Base-by-base conservation (phyloP, 2,888 invertebrate genomes). In the Junonia oenone region DNA sequence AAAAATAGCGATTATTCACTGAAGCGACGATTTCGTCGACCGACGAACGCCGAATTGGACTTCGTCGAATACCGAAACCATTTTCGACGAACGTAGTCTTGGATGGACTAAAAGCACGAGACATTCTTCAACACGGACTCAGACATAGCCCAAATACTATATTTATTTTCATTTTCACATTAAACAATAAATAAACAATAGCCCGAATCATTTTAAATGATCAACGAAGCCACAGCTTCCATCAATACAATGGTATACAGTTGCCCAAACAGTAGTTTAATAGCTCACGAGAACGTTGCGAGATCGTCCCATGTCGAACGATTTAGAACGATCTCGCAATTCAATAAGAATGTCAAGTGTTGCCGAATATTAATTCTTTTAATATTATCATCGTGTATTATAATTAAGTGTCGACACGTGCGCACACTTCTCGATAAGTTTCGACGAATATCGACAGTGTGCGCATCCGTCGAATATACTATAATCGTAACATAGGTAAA, bases 311-410 rank as follows among this genome's bases (percentile, higher is more conserved):
- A 57, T 55, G 29, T 59, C 53, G 56, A 60, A 64, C 2, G 22
- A 14, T 14, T 8, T 66, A 59, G 31, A 33, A 33, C 31, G 31
- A n/a, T 33, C 11, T 33, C 73, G 72, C 72, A 75, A 74, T 75
- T 63, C 54, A 61, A 58, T 76, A 77, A 73, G 87, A 87, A 88
- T 89, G 88, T 89, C 89, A 89, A 89, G 89, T 90, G 90, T 90
- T 90, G 90, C 90, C 78, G 88, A 88, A 88, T 87, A 88, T 77
- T 76, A 81, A 81, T 83, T 86, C 79, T 80, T 86, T 88, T 86
- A 87, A 86, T 88, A 88, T 81, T 81, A 87, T 84, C 86, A 81
- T 81, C 83, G 78, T 88, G 79, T 89, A 84, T 78, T 82, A 83
- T 84, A 80, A 73, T 76, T 89, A 86, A 87, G 88, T 73, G 63